These are phyloP conservation scores for Xylota segnis DNA, from an alignment of 2,888 invertebrate genomes.

Conservation along the genomic window DNA sequence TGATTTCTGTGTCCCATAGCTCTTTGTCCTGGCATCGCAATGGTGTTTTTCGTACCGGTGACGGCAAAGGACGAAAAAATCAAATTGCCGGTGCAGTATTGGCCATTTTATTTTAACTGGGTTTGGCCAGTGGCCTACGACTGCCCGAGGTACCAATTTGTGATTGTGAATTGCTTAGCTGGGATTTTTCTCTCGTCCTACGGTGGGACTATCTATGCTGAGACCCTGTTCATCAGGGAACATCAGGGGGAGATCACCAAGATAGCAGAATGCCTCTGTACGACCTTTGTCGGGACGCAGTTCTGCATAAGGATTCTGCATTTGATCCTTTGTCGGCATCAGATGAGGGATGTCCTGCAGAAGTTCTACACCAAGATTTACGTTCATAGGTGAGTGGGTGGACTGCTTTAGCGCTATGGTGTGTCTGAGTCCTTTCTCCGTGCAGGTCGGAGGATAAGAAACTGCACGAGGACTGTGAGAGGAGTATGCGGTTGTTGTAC, in stretches of 20 bases:
- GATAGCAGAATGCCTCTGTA: slow-evolving; percentile 70
- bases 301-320: slow-evolving; percentile 61
- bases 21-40: not conserved
- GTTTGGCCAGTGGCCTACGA: slow-evolving; percentile 70
- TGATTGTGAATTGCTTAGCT: slow-evolving; percentile 30
- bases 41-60: slow-evolving; percentile 34
- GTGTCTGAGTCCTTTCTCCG: not conserved
- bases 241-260: slow-evolving; percentile 64
- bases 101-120: slow-evolving; percentile 70
- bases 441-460: slow-evolving; percentile 56
- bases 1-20: not conserved
- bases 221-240: slow-evolving; percentile 64
- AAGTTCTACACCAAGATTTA: slow-evolving; percentile 73
- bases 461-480: slow-evolving; percentile 39
- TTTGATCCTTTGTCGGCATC: slow-evolving; percentile 21
- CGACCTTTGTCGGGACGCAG: slow-evolving; percentile 72
- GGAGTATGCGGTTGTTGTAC: slow-evolving; percentile 39
- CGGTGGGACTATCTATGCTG: slow-evolving; percentile 58
- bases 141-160: slow-evolving; percentile 6
- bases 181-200: slow-evolving; percentile 51
- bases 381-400: slow-evolving; percentile 47
- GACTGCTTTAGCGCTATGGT: not conserved
- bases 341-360: slow-evolving; percentile 60
- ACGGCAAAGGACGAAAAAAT: slow-evolving; percentile 42
- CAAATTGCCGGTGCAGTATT: slow-evolving; percentile 49